These are phyloP conservation scores for Tiliqua scincoides DNA, from an alignment of 2,113 vertebrate genomes.

Conservation along the genomic window DNA sequence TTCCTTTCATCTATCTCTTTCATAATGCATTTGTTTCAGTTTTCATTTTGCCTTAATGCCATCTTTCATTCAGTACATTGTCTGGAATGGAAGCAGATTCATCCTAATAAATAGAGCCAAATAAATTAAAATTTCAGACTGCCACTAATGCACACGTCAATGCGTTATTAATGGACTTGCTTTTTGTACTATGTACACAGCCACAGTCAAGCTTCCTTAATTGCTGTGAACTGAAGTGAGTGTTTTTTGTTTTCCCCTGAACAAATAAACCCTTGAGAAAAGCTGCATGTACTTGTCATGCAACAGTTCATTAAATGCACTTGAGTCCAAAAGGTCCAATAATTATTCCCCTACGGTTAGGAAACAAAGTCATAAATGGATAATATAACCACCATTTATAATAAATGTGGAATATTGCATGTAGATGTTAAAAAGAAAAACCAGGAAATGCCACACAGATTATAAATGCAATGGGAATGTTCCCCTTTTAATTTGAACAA, in stretches of 20 bases:
- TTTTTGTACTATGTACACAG: not conserved
- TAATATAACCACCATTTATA: not conserved
- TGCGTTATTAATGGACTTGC: slow-evolving; percentile 18
- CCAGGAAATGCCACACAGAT: not conserved
- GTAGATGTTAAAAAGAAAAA: not conserved
- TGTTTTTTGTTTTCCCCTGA: not conserved
- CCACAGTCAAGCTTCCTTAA: not conserved
- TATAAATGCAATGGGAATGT: not conserved
- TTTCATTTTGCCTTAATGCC: not conserved
- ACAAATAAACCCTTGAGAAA: slow-evolving; percentile 19
- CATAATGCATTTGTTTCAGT: not conserved
- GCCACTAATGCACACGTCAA: slow-evolving; percentile 3
- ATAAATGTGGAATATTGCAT: not conserved
- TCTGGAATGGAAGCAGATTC: not conserved
- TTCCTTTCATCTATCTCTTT: not conserved
- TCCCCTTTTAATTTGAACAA: not conserved
- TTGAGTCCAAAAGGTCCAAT: slow-evolving; percentile 16
- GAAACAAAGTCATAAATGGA: slow-evolving; percentile 15
- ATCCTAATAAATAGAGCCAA: not conserved
- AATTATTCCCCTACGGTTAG: not conserved
- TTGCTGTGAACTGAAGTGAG: not conserved
- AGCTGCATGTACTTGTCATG: not conserved
- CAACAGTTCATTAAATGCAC: slow-evolving; percentile 11
- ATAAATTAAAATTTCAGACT: slow-evolving; percentile 10
- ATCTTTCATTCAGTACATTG: not conserved